Conservation (phyloP, 2,113 vertebrate genomes). For the Forbesichthys agassizii region DNA sequence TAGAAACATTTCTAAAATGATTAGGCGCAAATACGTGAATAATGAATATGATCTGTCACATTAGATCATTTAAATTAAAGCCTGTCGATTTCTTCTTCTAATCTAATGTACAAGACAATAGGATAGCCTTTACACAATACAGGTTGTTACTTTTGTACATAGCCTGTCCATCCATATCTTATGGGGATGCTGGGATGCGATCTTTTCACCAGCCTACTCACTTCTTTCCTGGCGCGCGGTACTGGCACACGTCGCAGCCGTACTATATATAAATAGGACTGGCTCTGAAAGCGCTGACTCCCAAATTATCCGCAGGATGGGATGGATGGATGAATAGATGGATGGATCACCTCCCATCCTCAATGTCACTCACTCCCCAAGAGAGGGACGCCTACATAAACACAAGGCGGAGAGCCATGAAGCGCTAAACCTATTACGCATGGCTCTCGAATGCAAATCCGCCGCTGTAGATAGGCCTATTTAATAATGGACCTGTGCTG, state of each 20-base stretch:
- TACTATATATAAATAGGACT: background rate
- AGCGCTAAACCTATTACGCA: conserved; percentile 84
- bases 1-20: no score
- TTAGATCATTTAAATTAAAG: no score
- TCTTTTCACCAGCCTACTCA: background rate
- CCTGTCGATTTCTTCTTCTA: no score
- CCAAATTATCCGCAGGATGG: conserved; percentile 5
- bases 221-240: no score
- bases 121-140: background rate
- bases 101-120: no score
- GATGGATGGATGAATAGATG: conserved; percentile 1
- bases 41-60: no score
- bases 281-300: background rate
- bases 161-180: background rate
- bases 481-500: conserved; percentile 84
- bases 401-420: conserved; percentile 56
- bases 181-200: no score
- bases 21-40: no score
- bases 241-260: no score
- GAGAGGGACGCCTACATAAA: conserved; percentile 66
- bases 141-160: background rate
- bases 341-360: conserved; percentile 66
- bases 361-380: conserved; percentile 81
- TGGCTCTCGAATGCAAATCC: conserved; percentile 84
- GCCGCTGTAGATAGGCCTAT: conserved; percentile 73